Evolutionary conservation across 2,113 vertebrate genomes (phyloP), one percentile per base, ranked within the genome.

Genomic region (Uria lomvia): DNA sequence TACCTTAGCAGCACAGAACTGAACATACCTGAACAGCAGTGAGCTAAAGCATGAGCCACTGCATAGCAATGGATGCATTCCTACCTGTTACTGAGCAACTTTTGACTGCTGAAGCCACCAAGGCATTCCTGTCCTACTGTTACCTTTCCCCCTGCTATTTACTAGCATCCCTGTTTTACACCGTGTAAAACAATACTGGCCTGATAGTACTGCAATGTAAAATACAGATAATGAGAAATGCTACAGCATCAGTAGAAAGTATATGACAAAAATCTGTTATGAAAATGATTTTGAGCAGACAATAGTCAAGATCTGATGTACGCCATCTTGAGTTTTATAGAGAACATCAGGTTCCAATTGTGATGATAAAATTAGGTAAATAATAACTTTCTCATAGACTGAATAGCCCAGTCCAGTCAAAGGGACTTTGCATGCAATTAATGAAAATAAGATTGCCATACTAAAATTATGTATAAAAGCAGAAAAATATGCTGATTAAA

Each of bases 161-260:
- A 45, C 5, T 26, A 59, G 3, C 5, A 67, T 24, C 5, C 1
- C 4, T 68, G 10, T 7, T 71, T 87, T 50, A 43, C 20, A 16
- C 8, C 0, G 0, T 40, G 10, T 60, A 22, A 85, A 88, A 29
- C 9, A 66, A 18, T 6, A 71, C 8, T 23, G 26, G 2, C 4
- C 9, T 76, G 5, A 43, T 70, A 4, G 3, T 15, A 47, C 12
- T 72, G 9, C 15, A 45, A 20, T 49, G 15, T 20, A 12, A 68
- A 43, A n/a, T 23, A 53, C 3, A 47, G 15, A 18, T 30, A 73
- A 67, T 32, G 8, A 72, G 71, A 88, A 72, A 36, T 47, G 8
- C 8, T 68, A 29, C 20, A 62, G 7, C 5, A 43, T 71, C 13
- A 34, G 13, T n/a, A 26, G 40, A 77, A 82, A 42, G 40, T 55